These are phyloP conservation scores for Trachymyrmex septentrionalis DNA, from an alignment of 1,140 invertebrate species.

Conservation along the genomic window DNA sequence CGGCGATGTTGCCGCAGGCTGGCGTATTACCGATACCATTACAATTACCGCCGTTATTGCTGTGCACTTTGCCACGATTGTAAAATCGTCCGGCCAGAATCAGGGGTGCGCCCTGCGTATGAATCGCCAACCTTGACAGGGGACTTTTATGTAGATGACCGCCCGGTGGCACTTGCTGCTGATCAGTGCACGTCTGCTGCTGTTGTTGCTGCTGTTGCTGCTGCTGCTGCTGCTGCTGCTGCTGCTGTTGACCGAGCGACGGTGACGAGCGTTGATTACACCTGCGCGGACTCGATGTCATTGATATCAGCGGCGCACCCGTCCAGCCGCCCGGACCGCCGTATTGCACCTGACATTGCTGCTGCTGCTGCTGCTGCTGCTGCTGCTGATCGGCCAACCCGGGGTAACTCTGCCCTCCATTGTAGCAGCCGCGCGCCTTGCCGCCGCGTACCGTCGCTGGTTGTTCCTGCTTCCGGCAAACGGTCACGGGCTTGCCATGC, in stretches of 20 bases:
- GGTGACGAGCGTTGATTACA: conserved; percentile 84
- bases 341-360: conserved; percentile 77
- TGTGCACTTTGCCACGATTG: conserved; percentile 78
- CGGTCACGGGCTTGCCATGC: conserved; percentile 83
- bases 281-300: conserved; percentile 82
- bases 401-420: conserved; percentile 70
- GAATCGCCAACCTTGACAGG: conserved; percentile 90
- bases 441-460: conserved; percentile 25
- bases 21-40: conserved; percentile 46
- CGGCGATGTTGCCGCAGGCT: conserved; percentile 19
- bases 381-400: conserved; percentile 72
- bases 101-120: conserved; percentile 92
- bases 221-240: conserved; percentile 68
- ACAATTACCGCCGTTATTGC: conserved; percentile 63
- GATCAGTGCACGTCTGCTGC: conserved; percentile 69
- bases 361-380: no score
- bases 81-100: conserved; percentile 89
- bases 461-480: conserved; percentile 73
- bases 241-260: conserved; percentile 77
- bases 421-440: conserved; percentile 66
- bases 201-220: conserved; percentile 61
- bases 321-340: conserved; percentile 87
- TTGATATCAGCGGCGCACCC: conserved; percentile 91
- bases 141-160: conserved; percentile 85
- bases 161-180: conserved; percentile 75